A percentile compares a stretch with the other conserved stretches of the same genome.
These are phyloP conservation scores for Mimumesa dahlbomi DNA, from an alignment of 2,888 invertebrate genomes.

Conservation along the genomic window DNA sequence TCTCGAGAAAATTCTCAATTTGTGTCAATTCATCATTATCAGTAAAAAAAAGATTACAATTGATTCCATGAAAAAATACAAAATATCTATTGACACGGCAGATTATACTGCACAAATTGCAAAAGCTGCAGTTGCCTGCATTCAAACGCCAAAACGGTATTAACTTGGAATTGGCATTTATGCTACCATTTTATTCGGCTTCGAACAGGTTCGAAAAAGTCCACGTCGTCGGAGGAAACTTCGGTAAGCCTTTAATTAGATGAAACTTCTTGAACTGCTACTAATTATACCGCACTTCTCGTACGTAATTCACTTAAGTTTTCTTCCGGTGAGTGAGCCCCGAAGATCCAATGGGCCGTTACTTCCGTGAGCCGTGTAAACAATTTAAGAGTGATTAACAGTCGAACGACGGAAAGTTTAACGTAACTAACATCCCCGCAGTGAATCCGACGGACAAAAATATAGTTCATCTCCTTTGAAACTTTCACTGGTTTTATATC, in stretches of 20 bases:
- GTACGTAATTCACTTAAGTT: slow-evolving; percentile 53
- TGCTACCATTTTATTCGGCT: slow-evolving; percentile 24
- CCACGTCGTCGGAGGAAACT: slow-evolving; percentile 27
- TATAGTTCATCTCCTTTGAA: no score
- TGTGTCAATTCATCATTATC: no score
- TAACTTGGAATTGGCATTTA: slow-evolving; percentile 21
- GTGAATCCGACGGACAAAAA: no score
- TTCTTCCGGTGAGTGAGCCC: slow-evolving; percentile 37
- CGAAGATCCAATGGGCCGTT: slow-evolving; percentile 36
- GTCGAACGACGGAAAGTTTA: slow-evolving; percentile 41
- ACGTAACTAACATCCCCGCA: no score
- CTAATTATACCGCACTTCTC: slow-evolving; percentile 52
- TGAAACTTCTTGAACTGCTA: slow-evolving; percentile 49
- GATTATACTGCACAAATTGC: no score
- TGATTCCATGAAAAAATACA: no score
- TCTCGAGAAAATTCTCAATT: no score
- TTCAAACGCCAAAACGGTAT: neutral
- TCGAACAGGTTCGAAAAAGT: slow-evolving; percentile 13
- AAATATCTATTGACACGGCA: no score
- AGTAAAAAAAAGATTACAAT: no score
- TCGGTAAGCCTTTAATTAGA: slow-evolving; percentile 56
- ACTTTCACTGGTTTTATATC: no score
- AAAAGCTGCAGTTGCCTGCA: neutral
- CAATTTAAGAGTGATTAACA: slow-evolving; percentile 47
- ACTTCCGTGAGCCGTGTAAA: slow-evolving; percentile 32